Percentiles rank a stretch among this genome's conserved stretches.
Evolutionary conservation across 2,113 vertebrate species (phyloP).

Genomic region (Tenrec ecaudatus): DNA sequence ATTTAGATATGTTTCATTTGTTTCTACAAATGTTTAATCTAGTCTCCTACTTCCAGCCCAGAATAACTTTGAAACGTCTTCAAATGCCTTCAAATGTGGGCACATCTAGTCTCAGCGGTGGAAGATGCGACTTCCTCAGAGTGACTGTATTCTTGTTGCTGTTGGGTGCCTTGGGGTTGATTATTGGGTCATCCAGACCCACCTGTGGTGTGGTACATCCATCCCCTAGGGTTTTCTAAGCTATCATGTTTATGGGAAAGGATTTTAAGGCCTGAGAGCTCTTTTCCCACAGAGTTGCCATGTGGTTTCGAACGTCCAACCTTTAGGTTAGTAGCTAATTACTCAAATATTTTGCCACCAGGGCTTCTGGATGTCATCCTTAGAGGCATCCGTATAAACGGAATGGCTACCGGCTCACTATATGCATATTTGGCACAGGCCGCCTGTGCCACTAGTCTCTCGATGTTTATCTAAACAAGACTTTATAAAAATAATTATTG

Average conservation of each 20-base stretch:
- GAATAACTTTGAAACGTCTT: background rate
- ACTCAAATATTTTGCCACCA: background rate
- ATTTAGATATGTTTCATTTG: background rate
- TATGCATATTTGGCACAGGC: rapidly evolving
- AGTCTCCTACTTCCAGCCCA: background rate
- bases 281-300: background rate
- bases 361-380: background rate
- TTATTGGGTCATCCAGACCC: no score
- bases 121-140: background rate
- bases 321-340: background rate
- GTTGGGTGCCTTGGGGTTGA: background rate
- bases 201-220: no score
- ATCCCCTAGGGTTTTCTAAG: no score
- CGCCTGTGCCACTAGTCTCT: background rate
- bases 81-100: background rate
- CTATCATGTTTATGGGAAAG: background rate
- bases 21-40: background rate
- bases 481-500: background rate
- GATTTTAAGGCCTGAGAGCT: no score
- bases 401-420: no score
- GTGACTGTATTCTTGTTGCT: background rate
- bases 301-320: background rate
- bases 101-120: background rate
- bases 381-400: background rate
- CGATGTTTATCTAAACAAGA: background rate